phyloP scores from a whole-genome alignment of 2,113 vertebrate species.

The Harpagus bidentatus region DNA sequence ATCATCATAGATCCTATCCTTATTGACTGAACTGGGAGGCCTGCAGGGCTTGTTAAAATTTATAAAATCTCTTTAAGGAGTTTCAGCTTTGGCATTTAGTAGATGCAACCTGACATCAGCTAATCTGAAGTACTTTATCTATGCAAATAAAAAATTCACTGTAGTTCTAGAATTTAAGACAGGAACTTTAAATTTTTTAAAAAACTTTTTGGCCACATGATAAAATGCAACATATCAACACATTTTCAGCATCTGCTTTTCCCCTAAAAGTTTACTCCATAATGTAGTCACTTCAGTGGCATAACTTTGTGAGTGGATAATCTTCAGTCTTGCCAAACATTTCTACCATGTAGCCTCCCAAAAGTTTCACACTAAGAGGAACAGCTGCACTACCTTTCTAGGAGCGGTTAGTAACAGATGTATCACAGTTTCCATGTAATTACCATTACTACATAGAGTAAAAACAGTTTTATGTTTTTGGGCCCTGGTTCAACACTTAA shows the following conservation, averaged over 20 bases:
- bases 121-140: not conserved
- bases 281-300: not conserved
- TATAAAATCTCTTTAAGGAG: not conserved
- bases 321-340: not conserved
- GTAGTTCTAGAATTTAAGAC: not conserved
- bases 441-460: not conserved
- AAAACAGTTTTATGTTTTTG: not conserved
- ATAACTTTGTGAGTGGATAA: not conserved
- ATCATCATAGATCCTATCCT: slow-evolving; percentile 3
- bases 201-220: not conserved
- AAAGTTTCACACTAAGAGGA: not conserved
- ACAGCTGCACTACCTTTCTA: not conserved
- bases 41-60: not conserved
- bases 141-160: not conserved
- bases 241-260: not conserved
- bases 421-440: not conserved
- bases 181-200: not conserved
- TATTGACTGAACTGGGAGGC: slow-evolving; percentile 1
- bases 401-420: not conserved
- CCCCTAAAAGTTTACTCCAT: not conserved
- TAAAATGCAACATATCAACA: not conserved
- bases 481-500: not conserved
- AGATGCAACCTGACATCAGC: not conserved
- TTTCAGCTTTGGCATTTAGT: not conserved
- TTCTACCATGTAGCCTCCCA: not conserved